Percentiles rank a stretch among this genome's conserved stretches.
phyloP scores from a whole-genome alignment of 2,888 invertebrate genomes.

The Thereva unica region DNA sequence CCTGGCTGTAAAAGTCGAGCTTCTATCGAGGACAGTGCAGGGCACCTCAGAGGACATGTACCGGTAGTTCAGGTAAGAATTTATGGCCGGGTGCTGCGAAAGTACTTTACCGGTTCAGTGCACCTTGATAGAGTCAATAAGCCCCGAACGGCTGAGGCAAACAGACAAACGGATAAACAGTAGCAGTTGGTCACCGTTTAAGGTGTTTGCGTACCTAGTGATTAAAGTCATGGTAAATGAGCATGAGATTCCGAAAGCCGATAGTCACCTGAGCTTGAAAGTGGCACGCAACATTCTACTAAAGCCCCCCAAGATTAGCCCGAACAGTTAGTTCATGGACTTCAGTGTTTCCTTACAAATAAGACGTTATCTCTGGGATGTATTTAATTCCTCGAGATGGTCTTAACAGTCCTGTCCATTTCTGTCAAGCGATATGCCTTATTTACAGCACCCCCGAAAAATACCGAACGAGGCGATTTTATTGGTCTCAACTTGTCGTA shows the following conservation, averaged over 20 bases:
- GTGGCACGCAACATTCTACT: slow-evolving; percentile 12
- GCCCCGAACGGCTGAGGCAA: not conserved
- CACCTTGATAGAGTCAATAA: not conserved
- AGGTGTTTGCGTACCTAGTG: slow-evolving; percentile 9
- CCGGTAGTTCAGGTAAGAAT: not conserved
- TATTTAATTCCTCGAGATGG: no score
- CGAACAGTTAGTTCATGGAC: not conserved
- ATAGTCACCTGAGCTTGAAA: not conserved
- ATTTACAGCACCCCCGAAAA: not conserved
- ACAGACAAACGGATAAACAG: slow-evolving; percentile 6
- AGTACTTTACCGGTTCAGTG: slow-evolving; percentile 11
- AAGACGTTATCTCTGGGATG: no score
- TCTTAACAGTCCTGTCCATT: no score
- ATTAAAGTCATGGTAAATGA: slow-evolving; percentile 24
- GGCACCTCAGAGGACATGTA: not conserved
- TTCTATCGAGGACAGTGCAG: no score
- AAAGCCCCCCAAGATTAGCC: not conserved
- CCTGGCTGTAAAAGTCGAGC: no score
- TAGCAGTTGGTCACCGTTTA: slow-evolving; percentile 28
- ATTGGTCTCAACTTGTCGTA: slow-evolving; percentile 19
- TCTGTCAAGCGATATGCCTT: no score
- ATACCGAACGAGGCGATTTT: slow-evolving; percentile 20
- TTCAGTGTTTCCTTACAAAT: no score
- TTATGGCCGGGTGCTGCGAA: slow-evolving; percentile 1
- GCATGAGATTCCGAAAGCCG: slow-evolving; percentile 12